Conservation (phyloP, 2,113 vertebrate species). For the Rhea pennata region DNA sequence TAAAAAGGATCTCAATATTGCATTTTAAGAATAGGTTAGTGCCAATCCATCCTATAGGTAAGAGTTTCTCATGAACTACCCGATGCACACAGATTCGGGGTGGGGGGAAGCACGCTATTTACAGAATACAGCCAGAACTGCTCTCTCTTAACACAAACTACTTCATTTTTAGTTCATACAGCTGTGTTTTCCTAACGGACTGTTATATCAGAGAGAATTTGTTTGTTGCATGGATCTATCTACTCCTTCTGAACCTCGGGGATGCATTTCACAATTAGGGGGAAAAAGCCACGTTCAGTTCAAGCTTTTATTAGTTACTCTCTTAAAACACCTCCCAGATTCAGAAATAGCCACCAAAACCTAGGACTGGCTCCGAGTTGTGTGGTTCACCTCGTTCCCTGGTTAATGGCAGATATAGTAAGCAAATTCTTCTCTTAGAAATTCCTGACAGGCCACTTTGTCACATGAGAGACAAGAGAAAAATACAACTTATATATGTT, state of each 20-base stretch:
- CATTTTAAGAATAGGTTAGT: conserved; percentile 4
- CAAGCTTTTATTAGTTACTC: too few species aligned
- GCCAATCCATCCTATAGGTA: background rate
- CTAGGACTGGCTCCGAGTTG: too few species aligned
- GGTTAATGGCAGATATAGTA: accelerated
- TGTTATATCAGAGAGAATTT: background rate
- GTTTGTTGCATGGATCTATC: background rate
- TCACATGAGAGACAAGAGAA: accelerated
- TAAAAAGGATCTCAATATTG: background rate
- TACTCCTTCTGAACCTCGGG: background rate
- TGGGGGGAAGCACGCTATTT: background rate
- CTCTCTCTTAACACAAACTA: background rate
- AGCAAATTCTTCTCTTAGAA: too few species aligned
- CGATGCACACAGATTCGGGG: background rate
- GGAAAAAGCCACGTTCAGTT: too few species aligned
- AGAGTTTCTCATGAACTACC: background rate
- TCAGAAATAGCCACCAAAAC: background rate
- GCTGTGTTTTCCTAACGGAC: background rate
- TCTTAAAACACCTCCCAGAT: too few species aligned
- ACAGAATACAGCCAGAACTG: background rate
- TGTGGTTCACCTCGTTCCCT: background rate
- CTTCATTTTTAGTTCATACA: background rate
- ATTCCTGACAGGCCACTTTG: accelerated
- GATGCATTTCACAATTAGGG: background rate
- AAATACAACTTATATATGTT: background rate